Conservation (phyloP, 2,888 invertebrate genomes). For the Perizoma affinitatum region DNA sequence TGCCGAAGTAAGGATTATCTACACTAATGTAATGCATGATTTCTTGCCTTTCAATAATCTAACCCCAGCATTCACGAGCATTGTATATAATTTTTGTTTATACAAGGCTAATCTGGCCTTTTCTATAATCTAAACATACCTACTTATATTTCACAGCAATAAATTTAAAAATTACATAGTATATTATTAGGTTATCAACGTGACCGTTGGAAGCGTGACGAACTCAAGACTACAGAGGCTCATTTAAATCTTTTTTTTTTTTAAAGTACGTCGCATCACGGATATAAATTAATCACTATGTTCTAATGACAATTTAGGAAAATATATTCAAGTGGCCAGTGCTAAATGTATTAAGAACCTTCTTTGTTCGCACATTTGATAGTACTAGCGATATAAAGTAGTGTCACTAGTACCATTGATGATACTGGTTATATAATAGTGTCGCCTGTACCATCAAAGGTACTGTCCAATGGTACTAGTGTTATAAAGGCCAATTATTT, state of each 20-base stretch:
- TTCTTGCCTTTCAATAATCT: constrained; percentile 28
- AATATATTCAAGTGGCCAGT: no score
- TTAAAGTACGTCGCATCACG: no score
- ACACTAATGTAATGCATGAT: constrained; percentile 26
- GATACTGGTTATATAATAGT: no score
- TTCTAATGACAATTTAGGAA: no score
- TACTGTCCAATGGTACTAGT: no score
- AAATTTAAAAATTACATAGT: constrained; percentile 37
- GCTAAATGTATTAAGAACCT: no score
- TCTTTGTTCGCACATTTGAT: no score
- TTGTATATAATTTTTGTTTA: constrained; percentile 42
- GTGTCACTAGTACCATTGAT: no score
- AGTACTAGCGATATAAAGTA: no score
- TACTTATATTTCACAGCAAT: constrained; percentile 41
- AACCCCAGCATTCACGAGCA: constrained; percentile 27
- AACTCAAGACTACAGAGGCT: constrained; percentile 29
- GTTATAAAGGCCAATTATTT: no score
- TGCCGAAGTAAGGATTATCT: constrained; percentile 42
- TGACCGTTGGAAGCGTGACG: constrained; percentile 34
- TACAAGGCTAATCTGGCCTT: constrained; percentile 47
- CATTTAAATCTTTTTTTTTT: not conserved
- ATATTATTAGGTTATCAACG: constrained; percentile 38
- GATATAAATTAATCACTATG: no score
- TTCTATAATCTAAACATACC: constrained; percentile 30
- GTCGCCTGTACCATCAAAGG: no score